Evolutionary conservation across 2,113 vertebrate genomes (phyloP), one percentile per base, ranked within the genome.

Genomic region (Paradisaea rubra): DNA sequence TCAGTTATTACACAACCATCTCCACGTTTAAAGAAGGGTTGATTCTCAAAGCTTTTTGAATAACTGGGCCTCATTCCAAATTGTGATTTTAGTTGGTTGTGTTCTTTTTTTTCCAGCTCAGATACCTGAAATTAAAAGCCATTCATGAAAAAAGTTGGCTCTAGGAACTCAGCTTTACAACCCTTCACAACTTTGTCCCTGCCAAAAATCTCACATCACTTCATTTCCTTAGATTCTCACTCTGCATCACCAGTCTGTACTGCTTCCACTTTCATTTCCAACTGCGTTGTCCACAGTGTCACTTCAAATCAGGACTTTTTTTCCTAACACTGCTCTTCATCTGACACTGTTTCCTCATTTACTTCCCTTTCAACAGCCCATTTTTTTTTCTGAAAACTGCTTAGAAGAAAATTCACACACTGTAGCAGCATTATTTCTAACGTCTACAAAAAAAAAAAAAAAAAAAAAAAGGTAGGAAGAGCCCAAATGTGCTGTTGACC

Each of bases 51-150:
- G 41, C 6, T 74, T 74, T 92, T 25, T 81, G 39, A 49, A 74
- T 52, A 74, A 81, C 44, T 52, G 37, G 3, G 4, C 5, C 24
- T 89, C 13, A 12, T 79, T 74, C 60, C 15, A 81, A 65, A 42
- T 6, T 72, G 13, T 10, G 25, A 3, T 90, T 94, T 68, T 31
- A 7, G 4, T 92, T 76, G 31, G 11, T 72, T 80, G 39, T 39
- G 10, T 20, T n/a, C 18, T 7, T 37, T 8, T 57, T 52, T 80
- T 50, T 37, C 66, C 66, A 77, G 8, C n/a, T 80, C 71, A 88
- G 70, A 61, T 37, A 93, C 50, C 47, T 88, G 89, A 94, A 91
- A 88, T 82, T 80, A 89, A 93, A 87, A 91, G 23, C 45, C 27
- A 76, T 53, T 89, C 1, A 39, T 63, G 25, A 76, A 85, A 54